Conservation (phyloP, 2,888 invertebrate genomes). For the Linnaemya vulpina region DNA sequence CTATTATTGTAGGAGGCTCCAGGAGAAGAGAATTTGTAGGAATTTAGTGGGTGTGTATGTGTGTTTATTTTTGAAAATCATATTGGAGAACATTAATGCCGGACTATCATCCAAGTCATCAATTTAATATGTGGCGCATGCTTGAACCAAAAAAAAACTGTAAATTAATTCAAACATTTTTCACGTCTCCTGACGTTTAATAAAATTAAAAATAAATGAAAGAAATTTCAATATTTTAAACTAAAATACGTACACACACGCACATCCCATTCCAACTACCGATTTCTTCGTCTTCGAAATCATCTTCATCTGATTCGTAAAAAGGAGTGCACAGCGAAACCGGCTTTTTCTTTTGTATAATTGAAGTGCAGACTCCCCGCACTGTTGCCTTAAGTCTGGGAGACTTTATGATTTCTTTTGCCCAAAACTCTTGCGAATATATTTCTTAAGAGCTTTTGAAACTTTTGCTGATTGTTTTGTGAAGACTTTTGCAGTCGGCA, state of each 20-base stretch:
- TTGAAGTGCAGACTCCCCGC: not conserved
- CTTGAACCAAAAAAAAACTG: conserved; percentile 55
- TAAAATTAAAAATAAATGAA: not conserved
- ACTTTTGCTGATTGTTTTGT: not conserved
- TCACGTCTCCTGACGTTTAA: not conserved
- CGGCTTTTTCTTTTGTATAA: not conserved
- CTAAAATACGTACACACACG: not conserved
- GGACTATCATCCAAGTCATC: conserved; percentile 23
- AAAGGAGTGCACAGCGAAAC: not conserved
- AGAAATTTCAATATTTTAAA: conserved; percentile 29
- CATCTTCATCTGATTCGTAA: not conserved
- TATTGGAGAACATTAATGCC: conserved; percentile 39
- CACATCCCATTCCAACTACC: not conserved
- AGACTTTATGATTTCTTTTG: conserved; percentile 21
- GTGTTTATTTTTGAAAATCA: conserved; percentile 11
- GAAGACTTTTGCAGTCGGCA: conserved; percentile 1
- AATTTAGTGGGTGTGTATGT: not conserved
- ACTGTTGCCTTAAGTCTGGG: not conserved
- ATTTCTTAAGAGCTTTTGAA: conserved; percentile 2
- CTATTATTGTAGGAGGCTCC: conserved; percentile 16
- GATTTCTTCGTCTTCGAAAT: conserved; percentile 3
- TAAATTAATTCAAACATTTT: conserved; percentile 16
- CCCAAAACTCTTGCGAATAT: not conserved
- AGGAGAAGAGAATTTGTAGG: not conserved
- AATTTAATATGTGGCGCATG: conserved; percentile 67